Evolutionary conservation across 2,113 vertebrate genomes (phyloP).

Genomic region (Hypanus sabinus): DNA sequence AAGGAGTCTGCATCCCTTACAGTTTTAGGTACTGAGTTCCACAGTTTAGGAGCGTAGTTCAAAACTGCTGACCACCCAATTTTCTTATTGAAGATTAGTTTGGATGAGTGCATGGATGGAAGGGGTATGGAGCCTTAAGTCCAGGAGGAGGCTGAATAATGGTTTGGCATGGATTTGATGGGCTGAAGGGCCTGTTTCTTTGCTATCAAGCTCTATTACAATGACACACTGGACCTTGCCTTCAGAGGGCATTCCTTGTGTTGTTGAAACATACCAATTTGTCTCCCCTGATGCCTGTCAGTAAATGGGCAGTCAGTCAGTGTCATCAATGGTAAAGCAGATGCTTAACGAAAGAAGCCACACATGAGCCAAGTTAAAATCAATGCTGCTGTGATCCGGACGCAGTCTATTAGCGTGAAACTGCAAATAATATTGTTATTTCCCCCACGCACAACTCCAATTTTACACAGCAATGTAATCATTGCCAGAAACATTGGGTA

Average conservation of each 20-base stretch:
- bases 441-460: neutral
- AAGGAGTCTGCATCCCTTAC: too few relatives aligned
- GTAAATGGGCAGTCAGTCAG: neutral
- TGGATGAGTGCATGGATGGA: too few relatives aligned
- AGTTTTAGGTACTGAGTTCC: too few relatives aligned
- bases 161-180: too few relatives aligned
- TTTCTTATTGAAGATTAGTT: too few relatives aligned
- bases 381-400: slow-evolving; percentile 2
- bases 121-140: too few relatives aligned
- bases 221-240: neutral
- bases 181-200: too few relatives aligned
- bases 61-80: too few relatives aligned
- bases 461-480: neutral
- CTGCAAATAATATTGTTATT: neutral
- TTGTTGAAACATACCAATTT: neutral
- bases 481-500: neutral
- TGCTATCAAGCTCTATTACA: too few relatives aligned
- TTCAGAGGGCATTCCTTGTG: neutral
- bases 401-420: neutral
- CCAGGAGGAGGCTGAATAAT: too few relatives aligned
- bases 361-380: neutral
- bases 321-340: neutral
- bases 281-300: neutral
- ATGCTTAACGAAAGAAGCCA: neutral
- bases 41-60: too few relatives aligned